phyloP scores from a whole-genome alignment of 2,888 invertebrate species.

The Drosophila subquinaria region DNA sequence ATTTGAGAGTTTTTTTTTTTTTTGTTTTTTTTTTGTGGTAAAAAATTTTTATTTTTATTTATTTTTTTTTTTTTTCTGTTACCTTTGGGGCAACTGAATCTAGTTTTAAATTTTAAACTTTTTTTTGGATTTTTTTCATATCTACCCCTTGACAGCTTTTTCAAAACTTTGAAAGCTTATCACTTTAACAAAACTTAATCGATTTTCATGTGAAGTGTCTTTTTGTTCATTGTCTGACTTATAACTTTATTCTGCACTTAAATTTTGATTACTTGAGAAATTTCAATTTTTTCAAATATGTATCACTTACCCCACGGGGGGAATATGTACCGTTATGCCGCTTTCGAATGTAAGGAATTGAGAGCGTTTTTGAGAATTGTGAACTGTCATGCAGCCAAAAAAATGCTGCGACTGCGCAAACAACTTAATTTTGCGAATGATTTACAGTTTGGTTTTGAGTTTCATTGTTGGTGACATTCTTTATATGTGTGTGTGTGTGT shows the following conservation, averaged over 20 bases:
- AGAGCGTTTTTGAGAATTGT: constrained; percentile 13
- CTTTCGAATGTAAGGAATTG: not conserved
- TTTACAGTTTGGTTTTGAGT: constrained; percentile 80
- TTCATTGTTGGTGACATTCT: constrained; percentile 76
- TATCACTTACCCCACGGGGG: too few species aligned
- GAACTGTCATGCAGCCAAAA: constrained; percentile 11
- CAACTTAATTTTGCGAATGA: constrained; percentile 81
- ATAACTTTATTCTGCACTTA: not conserved
- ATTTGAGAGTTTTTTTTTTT: too few species aligned
- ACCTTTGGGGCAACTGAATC: too few species aligned
- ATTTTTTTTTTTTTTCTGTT: too few species aligned
- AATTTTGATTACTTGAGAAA: not conserved
- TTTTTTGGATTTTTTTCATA: too few species aligned
- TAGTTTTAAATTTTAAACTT: too few species aligned
- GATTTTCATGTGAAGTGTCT: not conserved
- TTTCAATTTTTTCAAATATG: not conserved
- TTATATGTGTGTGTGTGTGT: constrained; percentile 7
- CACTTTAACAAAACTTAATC: not conserved
- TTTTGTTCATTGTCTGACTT: too few species aligned
- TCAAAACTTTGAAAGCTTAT: too few species aligned
- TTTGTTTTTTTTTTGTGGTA: too few species aligned
- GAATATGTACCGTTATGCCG: not conserved
- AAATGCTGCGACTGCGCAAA: constrained; percentile 42
- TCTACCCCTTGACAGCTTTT: too few species aligned
- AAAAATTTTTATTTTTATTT: too few species aligned